Conservation (phyloP, 2,797 vertebrate genomes). For the Cossypha polioptera region DNA sequence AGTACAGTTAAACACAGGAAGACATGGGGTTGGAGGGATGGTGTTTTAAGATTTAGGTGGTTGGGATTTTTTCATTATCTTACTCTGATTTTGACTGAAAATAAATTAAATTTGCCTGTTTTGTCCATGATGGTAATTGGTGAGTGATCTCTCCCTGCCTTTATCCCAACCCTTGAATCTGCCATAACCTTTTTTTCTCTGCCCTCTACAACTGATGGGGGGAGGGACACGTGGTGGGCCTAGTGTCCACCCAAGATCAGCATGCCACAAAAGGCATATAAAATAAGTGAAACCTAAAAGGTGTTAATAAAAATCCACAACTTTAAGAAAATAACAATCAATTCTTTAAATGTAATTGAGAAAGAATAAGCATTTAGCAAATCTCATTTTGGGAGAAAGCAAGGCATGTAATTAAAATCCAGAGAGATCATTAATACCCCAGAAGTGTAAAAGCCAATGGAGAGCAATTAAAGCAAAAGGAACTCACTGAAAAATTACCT, state of each 20-base stretch:
- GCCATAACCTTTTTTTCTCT: background rate
- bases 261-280: background rate
- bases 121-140: background rate
- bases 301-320: background rate
- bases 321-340: background rate
- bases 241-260: background rate
- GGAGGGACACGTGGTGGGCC: background rate
- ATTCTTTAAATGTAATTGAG: background rate
- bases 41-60: background rate
- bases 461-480: constrained; percentile 18
- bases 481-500: background rate
- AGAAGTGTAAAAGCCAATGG: background rate
- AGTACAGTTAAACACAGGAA: background rate
- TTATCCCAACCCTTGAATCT: background rate
- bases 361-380: background rate
- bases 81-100: background rate
- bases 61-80: background rate
- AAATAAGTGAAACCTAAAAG: background rate
- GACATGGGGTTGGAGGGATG: fast-evolving
- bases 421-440: background rate
- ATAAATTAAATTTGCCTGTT: background rate
- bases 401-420: background rate
- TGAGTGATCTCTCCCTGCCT: background rate
- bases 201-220: background rate
- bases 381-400: background rate